Evolutionary conservation across 2,797 vertebrate species (phyloP).

Genomic region (Lagorchestes hirsutus): DNA sequence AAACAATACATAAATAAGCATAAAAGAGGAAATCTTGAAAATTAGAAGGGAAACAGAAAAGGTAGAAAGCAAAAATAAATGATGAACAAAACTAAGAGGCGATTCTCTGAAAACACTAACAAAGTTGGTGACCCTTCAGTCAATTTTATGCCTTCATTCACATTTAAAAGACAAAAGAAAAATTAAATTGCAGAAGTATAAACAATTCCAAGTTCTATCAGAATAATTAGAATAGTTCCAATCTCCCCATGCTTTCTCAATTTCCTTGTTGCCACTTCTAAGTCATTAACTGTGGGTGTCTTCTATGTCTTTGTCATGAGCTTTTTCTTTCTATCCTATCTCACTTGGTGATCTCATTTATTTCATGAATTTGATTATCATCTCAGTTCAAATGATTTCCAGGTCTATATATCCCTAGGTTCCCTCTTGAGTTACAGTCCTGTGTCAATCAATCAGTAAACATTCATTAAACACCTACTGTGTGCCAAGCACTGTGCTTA

Average conservation of each 20-base stretch:
- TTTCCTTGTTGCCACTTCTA: not conserved
- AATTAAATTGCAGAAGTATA: not conserved
- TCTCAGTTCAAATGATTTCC: not conserved
- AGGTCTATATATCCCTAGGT: not conserved
- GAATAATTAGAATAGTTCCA: not conserved
- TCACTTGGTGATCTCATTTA: not conserved
- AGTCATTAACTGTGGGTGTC: not conserved
- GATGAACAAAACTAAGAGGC: not conserved
- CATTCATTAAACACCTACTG: not conserved
- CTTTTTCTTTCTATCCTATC: not conserved
- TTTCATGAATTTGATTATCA: not conserved
- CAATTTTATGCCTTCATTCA: not conserved
- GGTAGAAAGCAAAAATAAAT: not conserved
- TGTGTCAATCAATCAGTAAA: not conserved
- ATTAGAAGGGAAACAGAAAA: not conserved
- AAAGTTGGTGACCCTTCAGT: not conserved
- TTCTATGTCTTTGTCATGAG: not conserved
- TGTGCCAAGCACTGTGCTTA: not conserved
- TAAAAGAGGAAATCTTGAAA: not conserved
- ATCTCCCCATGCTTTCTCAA: not conserved
- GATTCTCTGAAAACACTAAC: not conserved
- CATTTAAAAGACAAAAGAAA: not conserved
- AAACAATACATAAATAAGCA: not conserved
- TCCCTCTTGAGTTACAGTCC: not conserved
- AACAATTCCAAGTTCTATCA: not conserved